Evolutionary conservation across 1,140 invertebrate genomes (phyloP).

Genomic region (Euschistus heros): DNA sequence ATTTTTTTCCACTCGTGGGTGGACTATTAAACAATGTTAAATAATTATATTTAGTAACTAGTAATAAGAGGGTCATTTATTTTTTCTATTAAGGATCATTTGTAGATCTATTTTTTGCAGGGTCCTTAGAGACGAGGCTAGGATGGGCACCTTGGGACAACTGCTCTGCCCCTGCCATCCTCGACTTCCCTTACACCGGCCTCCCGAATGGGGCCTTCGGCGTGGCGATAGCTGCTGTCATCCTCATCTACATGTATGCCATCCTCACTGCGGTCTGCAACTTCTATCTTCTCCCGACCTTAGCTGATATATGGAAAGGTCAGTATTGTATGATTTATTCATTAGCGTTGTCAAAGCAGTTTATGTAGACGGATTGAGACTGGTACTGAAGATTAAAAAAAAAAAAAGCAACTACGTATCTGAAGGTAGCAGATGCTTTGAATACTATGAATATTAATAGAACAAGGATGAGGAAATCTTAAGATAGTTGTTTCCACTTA

Average conservation of each 20-base stretch:
- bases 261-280: not conserved
- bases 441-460: not conserved
- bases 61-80: too few relatives aligned
- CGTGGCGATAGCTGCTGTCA: not conserved
- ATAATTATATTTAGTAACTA: too few relatives aligned
- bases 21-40: too few relatives aligned
- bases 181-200: slow-evolving; percentile 11
- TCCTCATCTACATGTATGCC: slow-evolving; percentile 1
- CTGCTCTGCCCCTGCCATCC: slow-evolving; percentile 11
- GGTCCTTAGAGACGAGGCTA: not conserved
- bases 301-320: not conserved
- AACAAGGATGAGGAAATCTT: not conserved
- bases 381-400: not conserved
- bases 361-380: not conserved
- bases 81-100: too few relatives aligned
- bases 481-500: not conserved
- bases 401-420: not conserved
- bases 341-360: not conserved
- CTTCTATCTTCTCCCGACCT: slow-evolving; percentile 6
- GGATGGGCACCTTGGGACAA: slow-evolving; percentile 15
- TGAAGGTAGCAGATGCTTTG: not conserved
- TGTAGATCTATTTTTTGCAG: too few relatives aligned
- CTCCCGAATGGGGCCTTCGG: not conserved
- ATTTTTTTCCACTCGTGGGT: too few relatives aligned
- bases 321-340: not conserved